These are phyloP conservation scores for Poecilia gillii DNA, from an alignment of 2,797 vertebrate genomes.

Conservation along the genomic window DNA sequence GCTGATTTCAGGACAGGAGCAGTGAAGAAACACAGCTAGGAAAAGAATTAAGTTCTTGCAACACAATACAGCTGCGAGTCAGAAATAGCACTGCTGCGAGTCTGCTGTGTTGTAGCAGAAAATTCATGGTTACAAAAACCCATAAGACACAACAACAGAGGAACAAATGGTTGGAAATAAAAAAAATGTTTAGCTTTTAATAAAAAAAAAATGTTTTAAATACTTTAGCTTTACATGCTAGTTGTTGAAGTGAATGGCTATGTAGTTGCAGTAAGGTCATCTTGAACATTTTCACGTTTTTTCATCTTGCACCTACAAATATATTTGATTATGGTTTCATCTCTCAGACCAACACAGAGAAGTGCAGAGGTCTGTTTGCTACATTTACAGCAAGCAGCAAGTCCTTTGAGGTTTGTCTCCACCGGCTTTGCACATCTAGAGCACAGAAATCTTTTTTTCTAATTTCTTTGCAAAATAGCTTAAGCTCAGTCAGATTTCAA, in stretches of 20 bases:
- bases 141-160: no score
- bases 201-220: neutral
- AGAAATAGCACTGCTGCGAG: conserved; percentile 1
- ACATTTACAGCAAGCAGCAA: neutral
- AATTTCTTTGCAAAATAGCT: neutral
- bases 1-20: conserved; percentile 10
- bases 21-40: conserved; percentile 1
- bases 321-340: neutral
- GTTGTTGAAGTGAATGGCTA: neutral
- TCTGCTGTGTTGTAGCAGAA: neutral
- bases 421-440: neutral
- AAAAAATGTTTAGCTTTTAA: neutral
- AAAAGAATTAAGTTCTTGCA: conserved; percentile 2
- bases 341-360: neutral
- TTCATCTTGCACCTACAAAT: neutral
- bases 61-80: neutral
- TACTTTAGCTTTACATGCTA: neutral
- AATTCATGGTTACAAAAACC: neutral
- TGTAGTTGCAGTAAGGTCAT: neutral
- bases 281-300: neutral
- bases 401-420: neutral
- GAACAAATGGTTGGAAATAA: neutral
- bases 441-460: neutral
- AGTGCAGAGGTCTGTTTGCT: neutral
- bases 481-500: neutral